Evolutionary conservation across 2,888 invertebrate genomes (phyloP).

Genomic region (Melanchra persicariae): DNA sequence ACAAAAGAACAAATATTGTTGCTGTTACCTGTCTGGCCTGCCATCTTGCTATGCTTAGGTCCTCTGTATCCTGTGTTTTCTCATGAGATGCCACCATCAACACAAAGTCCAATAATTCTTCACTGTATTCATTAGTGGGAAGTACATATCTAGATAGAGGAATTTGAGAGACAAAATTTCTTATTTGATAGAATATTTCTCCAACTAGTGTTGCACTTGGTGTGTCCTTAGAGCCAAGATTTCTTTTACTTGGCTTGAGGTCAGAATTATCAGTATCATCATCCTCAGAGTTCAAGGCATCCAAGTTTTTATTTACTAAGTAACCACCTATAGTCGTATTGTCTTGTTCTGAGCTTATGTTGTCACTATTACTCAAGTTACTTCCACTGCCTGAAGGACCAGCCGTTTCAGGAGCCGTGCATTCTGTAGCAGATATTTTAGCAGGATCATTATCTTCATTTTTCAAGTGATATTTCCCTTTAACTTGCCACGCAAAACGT

Average conservation of each 20-base stretch:
- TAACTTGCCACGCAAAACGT: constrained; percentile 92
- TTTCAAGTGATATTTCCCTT: constrained; percentile 92
- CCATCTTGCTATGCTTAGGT: constrained; percentile 90
- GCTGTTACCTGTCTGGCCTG: constrained; percentile 91
- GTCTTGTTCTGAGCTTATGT: constrained; percentile 80
- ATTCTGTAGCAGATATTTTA: constrained; percentile 47
- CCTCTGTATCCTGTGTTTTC: constrained; percentile 78
- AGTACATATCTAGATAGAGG: constrained; percentile 27
- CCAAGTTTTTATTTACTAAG: constrained; percentile 82
- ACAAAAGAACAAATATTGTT: not conserved
- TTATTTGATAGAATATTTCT: constrained; percentile 5
- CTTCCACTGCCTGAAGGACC: constrained; percentile 69
- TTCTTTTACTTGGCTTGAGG: constrained; percentile 71
- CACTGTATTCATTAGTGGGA: constrained; percentile 60
- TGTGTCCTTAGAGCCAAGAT: constrained; percentile 71
- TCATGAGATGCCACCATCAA: constrained; percentile 76
- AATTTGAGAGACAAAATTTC: constrained; percentile 45
- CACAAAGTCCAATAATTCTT: no score
- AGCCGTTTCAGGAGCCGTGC: constrained; percentile 61
- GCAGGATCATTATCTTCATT: constrained; percentile 75
- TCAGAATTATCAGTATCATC: constrained; percentile 75
- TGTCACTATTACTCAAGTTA: constrained; percentile 60
- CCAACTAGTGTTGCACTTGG: constrained; percentile 11
- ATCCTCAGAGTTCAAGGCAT: constrained; percentile 78
- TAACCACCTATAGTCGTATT: constrained; percentile 83